Conservation (phyloP, 64 coral and sea anemone genomes). For the Acropora tenuis region DNA sequence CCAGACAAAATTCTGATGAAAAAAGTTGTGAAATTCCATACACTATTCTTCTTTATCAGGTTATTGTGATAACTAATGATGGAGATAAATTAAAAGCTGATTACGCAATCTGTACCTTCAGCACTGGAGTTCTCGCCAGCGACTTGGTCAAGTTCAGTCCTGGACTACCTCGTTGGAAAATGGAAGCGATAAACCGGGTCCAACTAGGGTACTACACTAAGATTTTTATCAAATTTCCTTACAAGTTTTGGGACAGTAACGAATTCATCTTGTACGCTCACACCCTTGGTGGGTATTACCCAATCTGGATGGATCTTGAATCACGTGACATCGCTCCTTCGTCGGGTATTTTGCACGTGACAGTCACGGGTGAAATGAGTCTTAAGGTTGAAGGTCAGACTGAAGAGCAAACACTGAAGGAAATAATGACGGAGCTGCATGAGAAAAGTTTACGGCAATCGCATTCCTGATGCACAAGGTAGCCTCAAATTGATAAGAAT, state of each 20-base stretch:
- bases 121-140: slow-evolving; percentile 60
- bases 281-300: slow-evolving; percentile 63
- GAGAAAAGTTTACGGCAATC: slow-evolving; percentile 53
- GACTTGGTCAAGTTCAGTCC: slow-evolving; percentile 49
- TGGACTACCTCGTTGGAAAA: slow-evolving; percentile 64
- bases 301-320: slow-evolving; percentile 87
- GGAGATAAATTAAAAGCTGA: slow-evolving; percentile 22
- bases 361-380: slow-evolving; percentile 45
- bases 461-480: slow-evolving; percentile 65
- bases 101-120: slow-evolving; percentile 70
- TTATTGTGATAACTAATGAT: slow-evolving; percentile 29
- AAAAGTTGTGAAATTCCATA: slow-evolving; percentile 36
- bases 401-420: slow-evolving; percentile 47
- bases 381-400: slow-evolving; percentile 44
- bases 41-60: neutral
- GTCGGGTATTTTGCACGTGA: slow-evolving; percentile 55
- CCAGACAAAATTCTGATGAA: slow-evolving; percentile 44
- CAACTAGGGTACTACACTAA: slow-evolving; percentile 68
- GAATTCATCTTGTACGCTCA: slow-evolving; percentile 77
- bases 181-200: slow-evolving; percentile 68
- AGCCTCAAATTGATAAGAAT: neutral
- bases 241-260: slow-evolving; percentile 79
- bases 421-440: slow-evolving; percentile 69
- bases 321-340: slow-evolving; percentile 48
- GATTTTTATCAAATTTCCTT: slow-evolving; percentile 84